Evolutionary conservation across 2,888 invertebrate species (phyloP), one percentile per base, ranked within the genome.

Genomic region (Cataglyphis cursor): DNA sequence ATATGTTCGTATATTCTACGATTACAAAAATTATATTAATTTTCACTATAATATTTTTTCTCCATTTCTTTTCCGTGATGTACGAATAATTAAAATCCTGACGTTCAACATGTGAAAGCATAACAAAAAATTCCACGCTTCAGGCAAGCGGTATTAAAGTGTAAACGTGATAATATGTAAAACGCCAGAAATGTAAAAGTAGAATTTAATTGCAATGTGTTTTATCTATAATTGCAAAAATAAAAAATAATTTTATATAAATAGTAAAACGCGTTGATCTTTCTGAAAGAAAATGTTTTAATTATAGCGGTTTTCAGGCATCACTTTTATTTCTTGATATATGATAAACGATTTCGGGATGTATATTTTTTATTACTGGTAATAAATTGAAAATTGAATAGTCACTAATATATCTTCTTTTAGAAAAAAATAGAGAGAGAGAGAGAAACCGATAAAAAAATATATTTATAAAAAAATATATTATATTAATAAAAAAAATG

Each of bases 111-210:
- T 18, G 8, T 41, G 31, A 57, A 54, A 78, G 18, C 31, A 35
- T 57, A 57, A 78, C 38, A 68, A 44, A n/a, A 35, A 78, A 44
- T 59, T 38, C 2, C 6, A 28, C 41, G 57, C 38, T 59, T 21
- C 41, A 35, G 41, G 21, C 15, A n/a, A 59, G 31, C n/a, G 54
- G 28, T 12, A 24, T 35, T 72, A 72, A 78, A 68, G 41, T 44
- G 57, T 70, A 78, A 80, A 80, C 15, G 64, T 48, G 12, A 64
- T 64, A 75, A 75, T 48, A 66, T 41, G 24, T 21, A 44, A 80
- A 72, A 59, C 12, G 5, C n/a, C n/a, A 4, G 15, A 44, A 24
- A 72, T 80, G 6, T n/a, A 51, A 80, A 31, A 72, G 44, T 41
- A 70, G 15, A 0, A 57, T 80, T 70, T 70, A 78, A 70, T 78